Conservation (phyloP, 2,888 invertebrate species). For the Conomelus anceps region DNA sequence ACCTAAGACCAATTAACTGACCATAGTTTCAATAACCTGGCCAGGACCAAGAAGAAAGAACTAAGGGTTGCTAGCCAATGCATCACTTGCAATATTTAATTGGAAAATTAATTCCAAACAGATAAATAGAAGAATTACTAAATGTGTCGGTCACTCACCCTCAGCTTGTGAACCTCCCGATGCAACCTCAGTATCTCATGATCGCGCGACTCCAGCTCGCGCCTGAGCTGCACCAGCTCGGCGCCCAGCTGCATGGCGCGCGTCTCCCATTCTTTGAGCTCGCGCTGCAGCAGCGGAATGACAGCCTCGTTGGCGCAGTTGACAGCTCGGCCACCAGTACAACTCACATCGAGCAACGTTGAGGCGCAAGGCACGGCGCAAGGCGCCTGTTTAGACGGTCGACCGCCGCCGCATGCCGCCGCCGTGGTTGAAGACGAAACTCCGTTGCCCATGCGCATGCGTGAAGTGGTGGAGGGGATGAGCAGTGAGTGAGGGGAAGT, state of each 20-base stretch:
- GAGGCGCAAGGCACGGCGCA: background rate
- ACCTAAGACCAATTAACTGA: too few relatives aligned
- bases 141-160: constrained; percentile 45
- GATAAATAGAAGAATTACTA: background rate
- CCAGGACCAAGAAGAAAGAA: too few relatives aligned
- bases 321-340: background rate
- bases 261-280: constrained; percentile 20
- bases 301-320: background rate
- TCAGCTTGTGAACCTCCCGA: constrained; percentile 63
- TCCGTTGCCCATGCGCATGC: constrained; percentile 21
- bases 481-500: background rate
- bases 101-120: background rate
- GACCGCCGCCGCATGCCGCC: background rate
- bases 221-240: constrained; percentile 50
- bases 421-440: constrained; percentile 6
- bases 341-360: background rate
- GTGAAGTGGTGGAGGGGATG: background rate
- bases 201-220: constrained; percentile 50
- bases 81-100: too few relatives aligned
- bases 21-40: too few relatives aligned
- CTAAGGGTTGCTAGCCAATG: too few relatives aligned
- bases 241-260: constrained; percentile 33
- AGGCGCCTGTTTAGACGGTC: background rate
- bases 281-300: constrained; percentile 11
- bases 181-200: constrained; percentile 54